phyloP scores from a whole-genome alignment of 2,888 invertebrate species.

The Dynastes grantii region DNA sequence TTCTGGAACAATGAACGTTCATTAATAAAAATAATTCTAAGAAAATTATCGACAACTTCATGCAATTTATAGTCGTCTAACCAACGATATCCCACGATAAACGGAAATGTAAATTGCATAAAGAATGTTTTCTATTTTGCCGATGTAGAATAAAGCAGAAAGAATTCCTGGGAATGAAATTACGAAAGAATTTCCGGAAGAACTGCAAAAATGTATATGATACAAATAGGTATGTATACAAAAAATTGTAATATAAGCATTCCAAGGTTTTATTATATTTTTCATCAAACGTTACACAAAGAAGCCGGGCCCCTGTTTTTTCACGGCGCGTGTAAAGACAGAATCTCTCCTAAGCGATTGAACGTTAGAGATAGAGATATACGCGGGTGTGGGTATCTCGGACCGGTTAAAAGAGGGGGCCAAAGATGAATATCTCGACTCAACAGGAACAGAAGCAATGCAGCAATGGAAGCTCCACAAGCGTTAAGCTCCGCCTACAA shows the following conservation, averaged over 20 bases:
- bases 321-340: constrained; percentile 27
- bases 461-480: constrained; percentile 57
- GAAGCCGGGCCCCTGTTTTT: constrained; percentile 30
- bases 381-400: constrained; percentile 36
- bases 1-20: too few relatives aligned
- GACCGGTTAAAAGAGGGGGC: constrained; percentile 26
- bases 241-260: constrained; percentile 36
- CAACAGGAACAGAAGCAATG: constrained; percentile 37
- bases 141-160: too few relatives aligned
- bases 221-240: background rate
- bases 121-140: too few relatives aligned
- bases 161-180: too few relatives aligned
- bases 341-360: constrained; percentile 47
- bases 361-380: constrained; percentile 44
- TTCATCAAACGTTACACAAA: constrained; percentile 49
- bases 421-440: constrained; percentile 49
- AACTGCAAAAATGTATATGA: too few relatives aligned
- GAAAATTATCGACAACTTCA: too few relatives aligned
- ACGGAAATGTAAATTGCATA: too few relatives aligned
- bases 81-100: too few relatives aligned
- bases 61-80: too few relatives aligned
- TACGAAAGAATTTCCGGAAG: too few relatives aligned
- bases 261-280: constrained; percentile 50
- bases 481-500: constrained; percentile 61
- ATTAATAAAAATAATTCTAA: too few relatives aligned